Evolutionary conservation across 2,888 invertebrate genomes (phyloP).

Genomic region (Acleris cristana): DNA sequence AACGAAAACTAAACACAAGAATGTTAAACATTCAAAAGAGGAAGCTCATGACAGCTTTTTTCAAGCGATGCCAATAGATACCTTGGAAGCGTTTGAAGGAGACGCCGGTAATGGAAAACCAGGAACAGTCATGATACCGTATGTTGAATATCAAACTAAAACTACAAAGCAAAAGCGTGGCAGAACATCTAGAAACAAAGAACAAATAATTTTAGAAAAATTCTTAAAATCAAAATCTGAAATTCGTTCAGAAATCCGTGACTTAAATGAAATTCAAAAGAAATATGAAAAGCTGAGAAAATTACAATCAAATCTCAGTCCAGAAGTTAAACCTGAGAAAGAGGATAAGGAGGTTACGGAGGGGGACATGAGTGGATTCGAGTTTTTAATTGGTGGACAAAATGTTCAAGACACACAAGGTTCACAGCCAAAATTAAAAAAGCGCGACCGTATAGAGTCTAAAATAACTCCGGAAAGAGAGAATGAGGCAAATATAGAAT

Average conservation of each 20-base stretch:
- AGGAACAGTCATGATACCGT: too few species aligned
- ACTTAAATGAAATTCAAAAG: not conserved
- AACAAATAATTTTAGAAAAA: not conserved
- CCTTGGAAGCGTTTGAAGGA: not conserved
- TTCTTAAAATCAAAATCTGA: not conserved
- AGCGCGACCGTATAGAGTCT: not conserved
- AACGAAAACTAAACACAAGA: not conserved
- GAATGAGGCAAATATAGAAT: not conserved
- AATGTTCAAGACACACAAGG: not conserved
- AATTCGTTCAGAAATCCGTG: not conserved
- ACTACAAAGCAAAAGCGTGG: too few species aligned
- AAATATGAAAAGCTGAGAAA: not conserved
- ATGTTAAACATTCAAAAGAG: not conserved
- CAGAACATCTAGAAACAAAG: not conserved
- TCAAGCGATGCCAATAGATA: not conserved
- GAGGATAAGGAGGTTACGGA: not conserved
- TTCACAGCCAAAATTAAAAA: not conserved
- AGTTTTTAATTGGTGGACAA: slow-evolving; percentile 8
- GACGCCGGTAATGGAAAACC: too few species aligned
- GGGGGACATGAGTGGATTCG: not conserved
- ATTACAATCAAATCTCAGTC: not conserved
- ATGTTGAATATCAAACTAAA: too few species aligned
- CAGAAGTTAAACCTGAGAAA: not conserved
- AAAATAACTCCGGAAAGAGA: not conserved
- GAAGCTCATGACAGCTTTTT: not conserved